A percentile compares a stretch with the other conserved stretches of the same genome.
Evolutionary conservation across 2,113 vertebrate genomes (phyloP).

Genomic region (Phrynosoma platyrhinos): DNA sequence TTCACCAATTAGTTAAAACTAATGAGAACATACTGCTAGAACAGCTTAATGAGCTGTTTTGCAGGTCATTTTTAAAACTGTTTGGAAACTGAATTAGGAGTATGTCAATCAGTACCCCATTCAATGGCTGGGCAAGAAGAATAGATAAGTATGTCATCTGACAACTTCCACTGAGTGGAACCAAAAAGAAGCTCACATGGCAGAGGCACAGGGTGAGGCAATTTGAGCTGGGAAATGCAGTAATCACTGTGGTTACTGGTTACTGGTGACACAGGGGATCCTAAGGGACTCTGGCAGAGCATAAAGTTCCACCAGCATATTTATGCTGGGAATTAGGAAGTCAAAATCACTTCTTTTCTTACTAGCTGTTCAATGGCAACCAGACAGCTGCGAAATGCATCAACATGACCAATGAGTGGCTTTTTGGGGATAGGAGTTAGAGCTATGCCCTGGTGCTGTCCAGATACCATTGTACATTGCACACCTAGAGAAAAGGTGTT

Average conservation of each 20-base stretch:
- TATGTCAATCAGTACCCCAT: not conserved
- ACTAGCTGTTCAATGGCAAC: too few species aligned
- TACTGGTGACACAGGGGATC: too few species aligned
- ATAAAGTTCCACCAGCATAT: constrained; percentile 45
- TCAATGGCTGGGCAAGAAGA: not conserved
- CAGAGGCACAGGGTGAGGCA: too few species aligned
- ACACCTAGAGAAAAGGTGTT: too few species aligned
- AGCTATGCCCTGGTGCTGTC: too few species aligned
- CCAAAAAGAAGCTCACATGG: not conserved
- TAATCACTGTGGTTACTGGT: not conserved
- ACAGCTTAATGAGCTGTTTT: not conserved
- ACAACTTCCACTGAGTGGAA: not conserved
- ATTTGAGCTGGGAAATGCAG: not conserved
- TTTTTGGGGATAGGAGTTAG: too few species aligned
- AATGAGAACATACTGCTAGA: not conserved
- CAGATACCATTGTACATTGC: too few species aligned
- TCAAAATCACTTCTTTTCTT: too few species aligned
- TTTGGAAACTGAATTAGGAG: not conserved
- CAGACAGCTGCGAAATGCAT: too few species aligned
- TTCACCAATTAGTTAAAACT: not conserved
- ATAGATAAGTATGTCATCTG: not conserved
- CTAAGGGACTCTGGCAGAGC: constrained; percentile 34
- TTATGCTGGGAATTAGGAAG: too few species aligned
- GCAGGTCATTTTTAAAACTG: too few species aligned
- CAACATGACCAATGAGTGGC: too few species aligned